Evolutionary conservation across 1,140 invertebrate genomes (phyloP).

Genomic region (Pectinophora gossypiella): DNA sequence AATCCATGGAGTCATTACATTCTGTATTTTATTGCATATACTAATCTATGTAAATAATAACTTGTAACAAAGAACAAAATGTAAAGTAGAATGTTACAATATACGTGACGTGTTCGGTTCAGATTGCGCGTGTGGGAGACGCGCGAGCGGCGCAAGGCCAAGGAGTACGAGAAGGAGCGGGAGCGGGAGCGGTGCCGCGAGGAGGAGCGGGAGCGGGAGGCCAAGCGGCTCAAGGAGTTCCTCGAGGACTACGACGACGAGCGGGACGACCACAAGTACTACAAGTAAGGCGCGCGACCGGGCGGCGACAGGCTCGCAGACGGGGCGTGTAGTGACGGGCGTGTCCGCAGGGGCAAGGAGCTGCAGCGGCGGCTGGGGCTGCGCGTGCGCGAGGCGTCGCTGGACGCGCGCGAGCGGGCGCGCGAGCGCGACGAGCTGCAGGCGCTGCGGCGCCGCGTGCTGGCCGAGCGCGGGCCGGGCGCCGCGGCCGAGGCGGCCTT

Average conservation of each 20-base stretch:
- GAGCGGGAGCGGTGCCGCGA: conserved; percentile 90
- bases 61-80: too few relatives aligned
- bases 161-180: conserved; percentile 94
- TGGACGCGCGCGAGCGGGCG: conserved; percentile 91
- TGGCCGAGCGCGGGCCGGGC: conserved; percentile 87
- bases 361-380: conserved; percentile 91
- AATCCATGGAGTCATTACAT: too few relatives aligned
- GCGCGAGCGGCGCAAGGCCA: conserved; percentile 92
- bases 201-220: conserved; percentile 91
- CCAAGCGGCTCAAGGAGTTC: conserved; percentile 96
- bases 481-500: conserved; percentile 44
- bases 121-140: conserved; percentile 92
- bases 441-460: conserved; percentile 87
- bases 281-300: conserved; percentile 81
- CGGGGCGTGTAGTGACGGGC: conserved; percentile 49
- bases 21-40: too few relatives aligned
- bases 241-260: conserved; percentile 99
- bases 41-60: too few relatives aligned
- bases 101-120: too few relatives aligned
- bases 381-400: conserved; percentile 93
- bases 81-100: too few relatives aligned
- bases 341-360: conserved; percentile 84
- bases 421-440: conserved; percentile 95
- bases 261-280: conserved; percentile 96
- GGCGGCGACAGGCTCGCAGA: conserved; percentile 84